These are phyloP conservation scores for Electrona antarctica DNA, from an alignment of 2,113 vertebrate species.

Conservation along the genomic window DNA sequence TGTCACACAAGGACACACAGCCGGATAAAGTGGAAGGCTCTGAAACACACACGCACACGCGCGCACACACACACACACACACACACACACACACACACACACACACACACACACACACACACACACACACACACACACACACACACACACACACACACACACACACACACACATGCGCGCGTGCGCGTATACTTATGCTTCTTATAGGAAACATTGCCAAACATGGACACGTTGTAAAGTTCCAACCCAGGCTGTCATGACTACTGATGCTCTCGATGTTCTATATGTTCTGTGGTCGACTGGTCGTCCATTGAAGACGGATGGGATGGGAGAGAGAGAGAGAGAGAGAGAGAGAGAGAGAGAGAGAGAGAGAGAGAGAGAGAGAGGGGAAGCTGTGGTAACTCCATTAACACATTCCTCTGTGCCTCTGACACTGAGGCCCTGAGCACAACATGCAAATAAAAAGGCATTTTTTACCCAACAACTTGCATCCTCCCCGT, in stretches of 20 bases:
- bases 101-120: constrained; percentile 16
- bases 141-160: constrained; percentile 26
- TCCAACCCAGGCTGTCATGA: too few species aligned
- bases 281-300: too few species aligned
- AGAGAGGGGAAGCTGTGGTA: constrained; percentile 74
- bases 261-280: too few species aligned
- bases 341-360: too few species aligned
- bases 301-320: too few species aligned
- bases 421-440: constrained; percentile 53
- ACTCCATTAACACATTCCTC: constrained; percentile 75
- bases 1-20: not conserved
- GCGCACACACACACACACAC: constrained; percentile 23
- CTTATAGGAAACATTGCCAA: too few species aligned
- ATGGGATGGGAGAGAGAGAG: too few species aligned
- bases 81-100: not conserved
- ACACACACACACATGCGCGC: not conserved
- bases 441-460: constrained; percentile 25
- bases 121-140: constrained; percentile 14
- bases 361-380: constrained; percentile 9
- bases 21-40: too few species aligned
- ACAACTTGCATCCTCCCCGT: constrained; percentile 18
- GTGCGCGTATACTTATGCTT: not conserved
- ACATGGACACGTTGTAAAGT: too few species aligned
- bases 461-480: constrained; percentile 56
- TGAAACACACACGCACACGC: constrained; percentile 19